phyloP scores from a whole-genome alignment of 2,797 vertebrate species.

The Syngnathus rostellatus region DNA sequence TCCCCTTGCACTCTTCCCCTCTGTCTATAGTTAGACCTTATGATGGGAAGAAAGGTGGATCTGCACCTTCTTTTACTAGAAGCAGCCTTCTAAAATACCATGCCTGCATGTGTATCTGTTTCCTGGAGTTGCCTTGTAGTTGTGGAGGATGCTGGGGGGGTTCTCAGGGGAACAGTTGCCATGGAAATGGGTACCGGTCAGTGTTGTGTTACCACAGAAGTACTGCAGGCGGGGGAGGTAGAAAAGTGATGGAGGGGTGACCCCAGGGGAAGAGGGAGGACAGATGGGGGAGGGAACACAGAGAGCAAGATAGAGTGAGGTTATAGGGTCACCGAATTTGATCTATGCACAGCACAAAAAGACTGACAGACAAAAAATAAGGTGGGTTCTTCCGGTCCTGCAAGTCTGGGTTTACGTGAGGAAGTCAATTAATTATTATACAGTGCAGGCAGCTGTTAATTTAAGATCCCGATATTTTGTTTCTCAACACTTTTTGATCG shows the following conservation, averaged over 20 bases:
- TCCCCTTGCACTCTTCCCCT: conserved; percentile 13
- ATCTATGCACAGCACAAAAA: conserved; percentile 50
- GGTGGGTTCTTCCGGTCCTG: conserved; percentile 43
- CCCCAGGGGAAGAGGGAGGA: conserved; percentile 43
- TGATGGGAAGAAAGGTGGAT: conserved; percentile 58
- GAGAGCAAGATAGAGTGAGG: conserved; percentile 49
- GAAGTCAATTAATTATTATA: conserved; percentile 21
- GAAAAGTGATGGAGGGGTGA: conserved; percentile 43
- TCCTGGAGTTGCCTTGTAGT: conserved; percentile 24
- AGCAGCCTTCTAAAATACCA: conserved; percentile 34
- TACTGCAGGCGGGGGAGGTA: conserved; percentile 31
- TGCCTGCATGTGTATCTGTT: conserved; percentile 22
- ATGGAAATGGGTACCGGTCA: conserved; percentile 66
- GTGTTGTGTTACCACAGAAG: conserved; percentile 72
- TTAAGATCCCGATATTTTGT: background rate
- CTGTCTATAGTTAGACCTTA: conserved; percentile 48
- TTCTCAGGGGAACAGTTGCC: conserved; percentile 61
- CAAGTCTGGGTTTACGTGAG: conserved; percentile 36
- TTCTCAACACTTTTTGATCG: no score
- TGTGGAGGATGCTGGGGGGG: conserved; percentile 57
- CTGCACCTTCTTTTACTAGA: conserved; percentile 53
- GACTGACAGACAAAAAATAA: conserved; percentile 37
- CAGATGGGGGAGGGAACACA: conserved; percentile 31
- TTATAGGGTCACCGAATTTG: conserved; percentile 68
- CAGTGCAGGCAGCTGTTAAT: background rate